A percentile compares a stretch with the other conserved stretches of the same genome.
phyloP scores from a whole-genome alignment of 2,888 invertebrate species.

The Entomobrya proxima region DNA sequence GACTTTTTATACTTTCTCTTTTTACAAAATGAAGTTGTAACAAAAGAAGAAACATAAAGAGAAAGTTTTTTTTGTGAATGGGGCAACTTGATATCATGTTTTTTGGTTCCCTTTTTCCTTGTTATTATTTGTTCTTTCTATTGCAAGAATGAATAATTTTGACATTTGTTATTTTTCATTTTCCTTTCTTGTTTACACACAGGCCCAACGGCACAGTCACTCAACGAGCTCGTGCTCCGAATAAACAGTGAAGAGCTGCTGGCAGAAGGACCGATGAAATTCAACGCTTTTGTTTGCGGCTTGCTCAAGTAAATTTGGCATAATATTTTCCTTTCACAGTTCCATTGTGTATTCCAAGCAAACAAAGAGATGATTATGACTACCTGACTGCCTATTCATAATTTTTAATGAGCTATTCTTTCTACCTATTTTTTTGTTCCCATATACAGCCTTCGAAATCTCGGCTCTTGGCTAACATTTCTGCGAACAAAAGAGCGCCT shows the following conservation, averaged over 20 bases:
- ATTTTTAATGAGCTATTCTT: not conserved
- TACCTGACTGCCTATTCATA: no score
- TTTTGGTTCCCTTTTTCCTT: not conserved
- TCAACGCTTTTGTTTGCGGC: constrained; percentile 92
- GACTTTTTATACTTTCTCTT: no score
- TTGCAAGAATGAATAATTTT: constrained; percentile 39
- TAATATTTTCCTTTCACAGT: not conserved
- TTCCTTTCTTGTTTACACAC: constrained; percentile 66
- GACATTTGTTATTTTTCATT: constrained; percentile 38
- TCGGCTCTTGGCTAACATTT: constrained; percentile 94
- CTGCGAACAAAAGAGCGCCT: constrained; percentile 89
- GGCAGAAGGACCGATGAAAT: constrained; percentile 89
- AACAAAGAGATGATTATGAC: no score
- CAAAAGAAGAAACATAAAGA: not conserved
- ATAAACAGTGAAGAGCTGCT: constrained; percentile 90
- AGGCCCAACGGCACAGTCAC: constrained; percentile 88
- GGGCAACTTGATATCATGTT: not conserved
- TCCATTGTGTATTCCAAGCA: no score
- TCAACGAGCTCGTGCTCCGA: constrained; percentile 89
- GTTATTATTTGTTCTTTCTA: not conserved
- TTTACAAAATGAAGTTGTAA: no score
- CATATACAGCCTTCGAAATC: constrained; percentile 83
- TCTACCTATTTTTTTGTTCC: not conserved
- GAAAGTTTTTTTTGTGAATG: not conserved
- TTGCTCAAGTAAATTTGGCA: constrained; percentile 85